Evolutionary conservation across 2,888 invertebrate genomes (phyloP).

Genomic region (Cynaeus angustus): DNA sequence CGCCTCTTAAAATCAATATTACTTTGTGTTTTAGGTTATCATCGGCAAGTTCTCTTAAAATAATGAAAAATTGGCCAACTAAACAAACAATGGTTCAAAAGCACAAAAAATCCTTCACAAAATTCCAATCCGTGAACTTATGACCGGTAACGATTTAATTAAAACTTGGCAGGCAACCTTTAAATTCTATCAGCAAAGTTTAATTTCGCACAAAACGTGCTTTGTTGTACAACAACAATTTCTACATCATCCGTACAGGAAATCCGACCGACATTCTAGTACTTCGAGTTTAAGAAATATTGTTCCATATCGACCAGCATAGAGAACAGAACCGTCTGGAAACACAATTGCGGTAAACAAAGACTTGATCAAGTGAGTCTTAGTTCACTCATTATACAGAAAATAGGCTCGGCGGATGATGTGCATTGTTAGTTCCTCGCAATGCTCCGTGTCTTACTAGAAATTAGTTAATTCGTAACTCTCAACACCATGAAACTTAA

Average conservation of each 20-base stretch:
- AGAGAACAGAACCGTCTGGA: slow-evolving; percentile 37
- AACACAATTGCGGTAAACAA: slow-evolving; percentile 54
- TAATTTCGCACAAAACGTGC: background rate
- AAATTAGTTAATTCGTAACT: slow-evolving; percentile 65
- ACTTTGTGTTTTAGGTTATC: too few relatives aligned
- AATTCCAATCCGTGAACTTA: too few relatives aligned
- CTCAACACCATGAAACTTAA: slow-evolving; percentile 63
- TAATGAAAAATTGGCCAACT: too few relatives aligned
- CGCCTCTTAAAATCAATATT: too few relatives aligned
- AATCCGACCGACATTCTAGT: slow-evolving; percentile 3
- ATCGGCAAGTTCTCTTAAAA: too few relatives aligned
- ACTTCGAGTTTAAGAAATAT: slow-evolving; percentile 18
- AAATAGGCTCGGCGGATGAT: slow-evolving; percentile 62
- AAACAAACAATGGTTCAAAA: too few relatives aligned
- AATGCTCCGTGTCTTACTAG: slow-evolving; percentile 63
- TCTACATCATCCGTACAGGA: slow-evolving; percentile 8
- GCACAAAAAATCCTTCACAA: too few relatives aligned
- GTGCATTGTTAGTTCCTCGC: slow-evolving; percentile 63
- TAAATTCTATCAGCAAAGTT: background rate
- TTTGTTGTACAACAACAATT: slow-evolving; percentile 9
- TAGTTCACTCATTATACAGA: slow-evolving; percentile 60
- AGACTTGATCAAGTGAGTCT: slow-evolving; percentile 58
- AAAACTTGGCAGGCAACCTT: slow-evolving; percentile 1
- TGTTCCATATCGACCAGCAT: slow-evolving; percentile 25
- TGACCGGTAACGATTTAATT: background rate